These are phyloP conservation scores for Parotia lawesii DNA, from an alignment of 2,113 vertebrate genomes.

Conservation along the genomic window DNA sequence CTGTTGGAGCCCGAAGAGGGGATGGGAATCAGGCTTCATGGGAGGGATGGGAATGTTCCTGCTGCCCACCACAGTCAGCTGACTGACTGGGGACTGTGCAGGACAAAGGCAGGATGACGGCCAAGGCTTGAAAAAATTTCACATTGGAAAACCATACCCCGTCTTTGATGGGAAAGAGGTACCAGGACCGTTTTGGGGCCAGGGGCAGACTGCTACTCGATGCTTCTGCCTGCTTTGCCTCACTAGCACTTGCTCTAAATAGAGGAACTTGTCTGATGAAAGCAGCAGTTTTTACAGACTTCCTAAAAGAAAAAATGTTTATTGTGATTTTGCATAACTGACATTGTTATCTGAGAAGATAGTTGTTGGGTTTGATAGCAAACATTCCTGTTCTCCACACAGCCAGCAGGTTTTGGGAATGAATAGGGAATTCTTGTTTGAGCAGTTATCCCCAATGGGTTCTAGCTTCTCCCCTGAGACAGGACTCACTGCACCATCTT, in stretches of 20 bases:
- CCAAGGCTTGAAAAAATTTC: background rate
- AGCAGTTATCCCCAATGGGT: background rate
- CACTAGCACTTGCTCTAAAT: background rate
- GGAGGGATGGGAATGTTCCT: background rate
- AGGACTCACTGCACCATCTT: background rate
- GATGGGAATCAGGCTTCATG: background rate
- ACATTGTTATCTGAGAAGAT: background rate
- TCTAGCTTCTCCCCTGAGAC: background rate
- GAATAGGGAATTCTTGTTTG: background rate
- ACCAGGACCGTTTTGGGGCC: background rate
- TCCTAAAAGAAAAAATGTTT: background rate
- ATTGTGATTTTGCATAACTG: background rate
- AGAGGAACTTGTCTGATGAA: background rate
- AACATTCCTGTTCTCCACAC: background rate
- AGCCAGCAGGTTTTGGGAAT: background rate
- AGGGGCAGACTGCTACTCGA: background rate
- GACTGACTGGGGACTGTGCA: background rate
- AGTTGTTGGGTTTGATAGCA: background rate
- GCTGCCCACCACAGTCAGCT: background rate
- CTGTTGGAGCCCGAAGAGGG: background rate
- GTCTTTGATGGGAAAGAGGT: background rate
- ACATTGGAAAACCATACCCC: accelerated
- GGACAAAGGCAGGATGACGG: background rate
- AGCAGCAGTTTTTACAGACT: background rate
- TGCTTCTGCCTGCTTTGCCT: background rate